Evolutionary conservation across 2,113 vertebrate genomes (phyloP), one percentile per base, ranked within the genome.

Genomic region (Cinclus cinclus): DNA sequence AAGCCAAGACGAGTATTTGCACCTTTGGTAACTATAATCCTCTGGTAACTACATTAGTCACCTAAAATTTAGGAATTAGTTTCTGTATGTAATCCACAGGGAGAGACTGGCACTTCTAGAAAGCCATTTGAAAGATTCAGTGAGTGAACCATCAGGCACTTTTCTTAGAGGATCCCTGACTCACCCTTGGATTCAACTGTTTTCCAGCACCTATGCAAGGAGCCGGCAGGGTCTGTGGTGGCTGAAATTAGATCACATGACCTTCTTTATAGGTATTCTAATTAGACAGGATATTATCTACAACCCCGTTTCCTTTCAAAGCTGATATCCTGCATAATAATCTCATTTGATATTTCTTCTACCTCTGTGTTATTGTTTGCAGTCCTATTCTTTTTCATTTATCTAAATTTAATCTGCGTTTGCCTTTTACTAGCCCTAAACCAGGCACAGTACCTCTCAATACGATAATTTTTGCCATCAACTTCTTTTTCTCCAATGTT

Each of bases 271-370:
- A 80, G 31, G 20, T 67, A 94, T 94, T 90, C 70, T 87, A 92
- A 94, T 94, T 89, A 95, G 89, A 94, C 87, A 95, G 94, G 96
- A 95, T 97, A 97, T 97, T 97, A 97, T 59, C 78, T 89, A 85
- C 55, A 91, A 96, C n/a, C 78, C 87, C 3, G 53, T 91, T 73
- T 85, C 62, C 74, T 87, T 85, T 91, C 77, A 62, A 91, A 84
- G 46, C 81, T 79, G 87, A 84, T 91, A 95, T 73, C 81, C 74
- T 90, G 93, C 77, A 97, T 96, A 97, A 95, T 96, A 95, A 95
- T 52, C 94, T 94, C 59, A 2, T 90, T 91, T 88, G 93, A n/a
- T 94, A 94, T 95, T 96, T 95, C 87, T 94, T 92, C 84, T 87
- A 15, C 87, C 59, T 92, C 71, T 95, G 42, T n/a, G 63, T 65